These are phyloP conservation scores for Drosophila burlai DNA, from an alignment of 1,140 invertebrate genomes.

Conservation along the genomic window DNA sequence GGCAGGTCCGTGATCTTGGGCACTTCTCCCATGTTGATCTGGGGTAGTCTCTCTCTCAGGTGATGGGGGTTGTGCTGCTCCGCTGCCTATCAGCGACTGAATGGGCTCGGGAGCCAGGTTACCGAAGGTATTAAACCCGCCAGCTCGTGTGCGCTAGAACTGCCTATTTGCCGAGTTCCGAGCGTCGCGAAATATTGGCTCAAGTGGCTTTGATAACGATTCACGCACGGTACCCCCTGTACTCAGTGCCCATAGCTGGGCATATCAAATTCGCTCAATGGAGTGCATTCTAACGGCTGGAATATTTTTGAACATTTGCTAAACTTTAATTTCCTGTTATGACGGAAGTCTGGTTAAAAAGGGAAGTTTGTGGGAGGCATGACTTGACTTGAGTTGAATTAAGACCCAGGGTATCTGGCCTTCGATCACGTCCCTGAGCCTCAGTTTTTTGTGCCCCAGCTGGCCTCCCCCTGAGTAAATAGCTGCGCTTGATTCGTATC, in stretches of 20 bases:
- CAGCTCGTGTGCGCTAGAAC: neutral
- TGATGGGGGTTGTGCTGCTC: slow-evolving; percentile 9
- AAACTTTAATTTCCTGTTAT: neutral
- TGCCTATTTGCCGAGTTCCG: slow-evolving; percentile 21
- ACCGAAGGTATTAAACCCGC: slow-evolving; percentile 31
- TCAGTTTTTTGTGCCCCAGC: neutral
- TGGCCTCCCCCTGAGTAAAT: slow-evolving; percentile 29
- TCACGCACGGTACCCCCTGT: neutral
- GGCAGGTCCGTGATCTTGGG: slow-evolving; percentile 68
- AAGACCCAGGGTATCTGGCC: neutral
- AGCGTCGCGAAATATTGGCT: slow-evolving; percentile 49
- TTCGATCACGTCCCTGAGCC: neutral
- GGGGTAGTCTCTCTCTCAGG: neutral
- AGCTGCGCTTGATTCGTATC: slow-evolving; percentile 49
- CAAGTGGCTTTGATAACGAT: slow-evolving; percentile 58
- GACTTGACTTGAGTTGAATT: neutral
- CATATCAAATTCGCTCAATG: slow-evolving; percentile 8
- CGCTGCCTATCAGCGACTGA: slow-evolving; percentile 28
- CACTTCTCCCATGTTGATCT: slow-evolving; percentile 58
- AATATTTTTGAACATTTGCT: neutral
- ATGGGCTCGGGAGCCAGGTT: slow-evolving; percentile 18
- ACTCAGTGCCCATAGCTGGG: slow-evolving; percentile 5
- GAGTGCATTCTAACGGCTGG: neutral
- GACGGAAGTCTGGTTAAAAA: neutral
- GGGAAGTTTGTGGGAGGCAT: neutral